Conservation (phyloP, 1,140 invertebrate genomes). For the Calosoma granatense region DNA sequence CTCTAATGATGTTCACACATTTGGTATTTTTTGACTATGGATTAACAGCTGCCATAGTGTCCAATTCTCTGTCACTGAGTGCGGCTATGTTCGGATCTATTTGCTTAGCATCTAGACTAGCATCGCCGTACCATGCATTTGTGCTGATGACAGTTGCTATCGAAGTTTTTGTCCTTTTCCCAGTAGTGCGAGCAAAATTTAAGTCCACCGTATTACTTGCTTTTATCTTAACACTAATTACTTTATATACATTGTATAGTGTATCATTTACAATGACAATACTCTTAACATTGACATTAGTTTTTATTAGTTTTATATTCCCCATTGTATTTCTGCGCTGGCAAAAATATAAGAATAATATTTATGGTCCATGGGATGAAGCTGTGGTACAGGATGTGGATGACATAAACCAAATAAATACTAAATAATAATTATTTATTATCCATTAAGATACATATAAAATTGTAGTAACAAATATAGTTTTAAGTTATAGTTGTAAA, state of each 20-base stretch:
- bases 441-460: conserved; percentile 2
- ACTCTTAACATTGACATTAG: conserved; percentile 49
- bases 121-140: conserved; percentile 77
- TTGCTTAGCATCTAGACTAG: conserved; percentile 83
- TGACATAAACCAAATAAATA: conserved; percentile 26
- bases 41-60: conserved; percentile 65
- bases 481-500: conserved; percentile 18
- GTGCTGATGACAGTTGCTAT: conserved; percentile 77
- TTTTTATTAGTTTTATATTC: conserved; percentile 62
- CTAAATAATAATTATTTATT: background rate
- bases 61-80: conserved; percentile 76
- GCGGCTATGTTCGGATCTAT: conserved; percentile 88
- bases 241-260: conserved; percentile 41
- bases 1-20: conserved; percentile 79
- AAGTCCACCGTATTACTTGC: conserved; percentile 33
- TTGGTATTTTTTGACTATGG: conserved; percentile 89
- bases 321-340: conserved; percentile 66
- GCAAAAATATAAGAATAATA: conserved; percentile 84
- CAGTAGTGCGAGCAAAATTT: conserved; percentile 58
- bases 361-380: conserved; percentile 94
- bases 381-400: conserved; percentile 57
- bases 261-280: conserved; percentile 46
- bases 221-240: conserved; percentile 34
- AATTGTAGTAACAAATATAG: conserved; percentile 13
- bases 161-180: conserved; percentile 80